These are phyloP conservation scores for Proterorhinus semilunaris DNA, from an alignment of 2,113 vertebrate genomes.

Conservation along the genomic window DNA sequence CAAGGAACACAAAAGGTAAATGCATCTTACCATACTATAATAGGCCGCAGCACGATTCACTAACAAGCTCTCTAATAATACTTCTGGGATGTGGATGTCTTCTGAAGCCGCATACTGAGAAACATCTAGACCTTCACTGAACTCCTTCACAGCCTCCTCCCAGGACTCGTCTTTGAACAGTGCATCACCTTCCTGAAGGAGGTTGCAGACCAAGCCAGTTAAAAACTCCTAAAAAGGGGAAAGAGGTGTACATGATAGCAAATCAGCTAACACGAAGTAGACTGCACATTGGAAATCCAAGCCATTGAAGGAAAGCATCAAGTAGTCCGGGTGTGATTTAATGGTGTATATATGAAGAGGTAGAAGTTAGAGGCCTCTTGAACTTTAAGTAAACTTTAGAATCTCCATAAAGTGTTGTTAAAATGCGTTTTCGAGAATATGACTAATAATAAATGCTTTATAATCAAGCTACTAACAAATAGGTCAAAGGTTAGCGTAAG, in stretches of 20 bases:
- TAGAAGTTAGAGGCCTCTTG: background rate
- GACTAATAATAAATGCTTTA: no score
- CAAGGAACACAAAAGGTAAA: background rate
- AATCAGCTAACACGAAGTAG: no score
- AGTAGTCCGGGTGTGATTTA: background rate
- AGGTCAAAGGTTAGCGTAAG: background rate
- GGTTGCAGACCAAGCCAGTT: constrained; percentile 86
- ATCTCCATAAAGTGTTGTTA: no score
- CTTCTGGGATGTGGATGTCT: constrained; percentile 78
- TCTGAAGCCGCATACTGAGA: constrained; percentile 81
- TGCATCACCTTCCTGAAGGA: constrained; percentile 89
- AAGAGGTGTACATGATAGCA: background rate
- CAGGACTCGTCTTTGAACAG: constrained; percentile 82
- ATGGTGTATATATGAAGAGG: background rate
- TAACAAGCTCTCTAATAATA: constrained; percentile 85
- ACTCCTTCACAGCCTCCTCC: constrained; percentile 81
- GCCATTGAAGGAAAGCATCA: no score
- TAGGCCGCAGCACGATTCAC: constrained; percentile 89
- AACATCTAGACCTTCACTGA: constrained; percentile 88
- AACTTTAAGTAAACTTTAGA: background rate
- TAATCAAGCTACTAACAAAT: background rate
- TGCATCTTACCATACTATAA: constrained; percentile 84
- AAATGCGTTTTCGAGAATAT: no score
- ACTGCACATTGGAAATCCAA: no score
- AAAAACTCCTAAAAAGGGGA: constrained; percentile 78